Evolutionary conservation across 2,797 vertebrate genomes (phyloP).

Genomic region (Halcyon chelicuti): DNA sequence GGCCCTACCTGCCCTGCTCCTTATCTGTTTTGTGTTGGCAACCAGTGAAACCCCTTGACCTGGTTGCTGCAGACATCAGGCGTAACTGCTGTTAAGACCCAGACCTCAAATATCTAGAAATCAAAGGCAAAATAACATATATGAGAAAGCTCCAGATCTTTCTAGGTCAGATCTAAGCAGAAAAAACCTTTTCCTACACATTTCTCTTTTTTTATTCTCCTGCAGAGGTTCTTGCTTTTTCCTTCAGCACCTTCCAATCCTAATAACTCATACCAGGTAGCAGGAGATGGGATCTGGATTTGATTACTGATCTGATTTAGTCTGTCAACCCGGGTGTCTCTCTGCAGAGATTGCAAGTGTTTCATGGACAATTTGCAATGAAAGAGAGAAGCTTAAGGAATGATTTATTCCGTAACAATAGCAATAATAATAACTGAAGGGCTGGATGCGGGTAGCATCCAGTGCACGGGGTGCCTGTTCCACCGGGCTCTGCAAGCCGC

Average conservation of each 20-base stretch:
- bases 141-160: background rate
- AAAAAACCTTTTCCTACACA: background rate
- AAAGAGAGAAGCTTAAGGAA: slow-evolving; percentile 48
- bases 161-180: background rate
- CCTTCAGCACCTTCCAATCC: background rate
- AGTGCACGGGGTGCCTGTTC: background rate
- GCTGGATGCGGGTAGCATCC: slow-evolving; percentile 22
- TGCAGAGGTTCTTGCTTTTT: background rate
- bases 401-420: slow-evolving; percentile 34
- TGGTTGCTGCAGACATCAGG: background rate
- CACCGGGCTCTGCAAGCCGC: background rate
- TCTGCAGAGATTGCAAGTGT: slow-evolving; percentile 37
- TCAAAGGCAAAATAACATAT: background rate
- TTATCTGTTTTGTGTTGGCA: rapidly evolving
- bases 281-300: slow-evolving; percentile 16
- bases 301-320: slow-evolving; percentile 62
- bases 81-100: background rate
- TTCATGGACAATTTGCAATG: slow-evolving; percentile 63
- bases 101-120: background rate
- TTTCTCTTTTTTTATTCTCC: background rate
- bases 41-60: background rate
- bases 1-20: background rate
- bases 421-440: background rate
- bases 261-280: slow-evolving; percentile 35
- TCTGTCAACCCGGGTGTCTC: slow-evolving; percentile 1